A percentile compares a stretch with the other conserved stretches of the same genome.
Evolutionary conservation across 2,888 invertebrate genomes (phyloP).

Genomic region (Andrena dorsata): DNA sequence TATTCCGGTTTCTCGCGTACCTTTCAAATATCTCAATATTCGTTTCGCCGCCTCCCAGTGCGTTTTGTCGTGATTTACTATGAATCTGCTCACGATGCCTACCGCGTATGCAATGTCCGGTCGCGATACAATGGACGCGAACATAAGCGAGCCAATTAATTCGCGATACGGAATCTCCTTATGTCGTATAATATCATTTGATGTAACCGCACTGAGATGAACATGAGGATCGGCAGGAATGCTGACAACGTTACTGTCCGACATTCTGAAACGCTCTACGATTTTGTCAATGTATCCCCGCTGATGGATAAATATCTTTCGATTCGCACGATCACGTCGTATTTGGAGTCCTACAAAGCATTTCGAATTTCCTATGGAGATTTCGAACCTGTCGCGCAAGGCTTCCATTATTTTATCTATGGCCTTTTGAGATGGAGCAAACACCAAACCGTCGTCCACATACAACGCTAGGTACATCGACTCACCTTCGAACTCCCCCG

Average conservation of each 20-base stretch:
- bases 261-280: neutral
- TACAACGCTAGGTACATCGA: neutral
- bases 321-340: neutral
- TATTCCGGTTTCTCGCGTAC: neutral
- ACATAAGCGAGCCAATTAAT: neutral
- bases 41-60: neutral
- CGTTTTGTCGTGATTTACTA: neutral
- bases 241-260: neutral
- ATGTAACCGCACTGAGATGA: neutral
- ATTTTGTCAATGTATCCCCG: neutral
- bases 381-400: neutral
- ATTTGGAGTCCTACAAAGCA: slow-evolving; percentile 19
- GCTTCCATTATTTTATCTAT: neutral
- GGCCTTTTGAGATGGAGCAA: neutral
- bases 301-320: slow-evolving; percentile 14
- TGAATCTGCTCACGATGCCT: neutral
- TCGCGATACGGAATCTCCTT: neutral
- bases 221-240: slow-evolving; percentile 9
- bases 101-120: neutral
- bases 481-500: neutral
- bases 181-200: neutral
- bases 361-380: neutral
- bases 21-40: neutral
- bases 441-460: slow-evolving; percentile 4
- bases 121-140: neutral